phyloP scores from a whole-genome alignment of 1,140 invertebrate genomes.

The Adelges cooleyi region DNA sequence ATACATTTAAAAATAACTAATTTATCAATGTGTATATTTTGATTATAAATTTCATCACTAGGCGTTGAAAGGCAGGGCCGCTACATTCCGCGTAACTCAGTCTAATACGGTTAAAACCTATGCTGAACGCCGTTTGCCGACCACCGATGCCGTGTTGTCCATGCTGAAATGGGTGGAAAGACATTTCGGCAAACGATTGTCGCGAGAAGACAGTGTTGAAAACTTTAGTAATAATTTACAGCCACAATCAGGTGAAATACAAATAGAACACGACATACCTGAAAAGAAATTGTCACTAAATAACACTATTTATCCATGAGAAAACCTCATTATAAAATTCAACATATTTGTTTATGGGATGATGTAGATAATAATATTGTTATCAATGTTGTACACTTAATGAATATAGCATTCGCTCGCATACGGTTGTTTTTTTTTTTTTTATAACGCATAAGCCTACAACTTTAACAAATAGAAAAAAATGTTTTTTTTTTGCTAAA shows the following conservation, averaged over 20 bases:
- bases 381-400: too few species aligned
- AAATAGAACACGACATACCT: constrained; percentile 28
- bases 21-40: background rate
- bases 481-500: too few species aligned
- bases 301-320: too few species aligned
- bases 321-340: too few species aligned
- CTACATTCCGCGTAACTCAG: constrained; percentile 74
- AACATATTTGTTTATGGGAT: too few species aligned
- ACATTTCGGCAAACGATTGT: constrained; percentile 61
- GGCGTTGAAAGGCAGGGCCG: constrained; percentile 79
- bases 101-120: constrained; percentile 74
- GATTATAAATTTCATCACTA: constrained; percentile 36
- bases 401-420: too few species aligned
- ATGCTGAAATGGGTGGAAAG: constrained; percentile 82
- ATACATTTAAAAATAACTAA: background rate
- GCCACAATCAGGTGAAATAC: constrained; percentile 16
- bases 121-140: constrained; percentile 70
- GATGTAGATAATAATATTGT: too few species aligned
- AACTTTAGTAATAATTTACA: constrained; percentile 23
- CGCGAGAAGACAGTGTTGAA: constrained; percentile 38
- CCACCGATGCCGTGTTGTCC: constrained; percentile 74
- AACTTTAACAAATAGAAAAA: too few species aligned
- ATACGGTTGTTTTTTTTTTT: too few species aligned
- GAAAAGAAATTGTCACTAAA: background rate
- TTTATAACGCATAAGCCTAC: too few species aligned